A percentile compares a stretch with the other conserved stretches of the same genome.
phyloP scores from a whole-genome alignment of 2,888 invertebrate genomes.

The Parasteatoda lunata region DNA sequence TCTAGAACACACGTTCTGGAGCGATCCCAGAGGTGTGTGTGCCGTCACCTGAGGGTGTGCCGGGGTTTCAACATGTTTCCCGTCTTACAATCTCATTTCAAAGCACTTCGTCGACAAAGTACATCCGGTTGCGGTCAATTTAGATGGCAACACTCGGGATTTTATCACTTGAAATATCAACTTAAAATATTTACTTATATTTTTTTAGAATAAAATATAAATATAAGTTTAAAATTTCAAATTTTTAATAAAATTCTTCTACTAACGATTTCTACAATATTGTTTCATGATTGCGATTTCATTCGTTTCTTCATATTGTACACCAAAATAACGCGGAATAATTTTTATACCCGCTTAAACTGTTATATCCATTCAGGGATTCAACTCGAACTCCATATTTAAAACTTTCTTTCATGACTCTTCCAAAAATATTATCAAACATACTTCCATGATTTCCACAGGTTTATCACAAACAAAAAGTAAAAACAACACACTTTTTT shows the following conservation, averaged over 20 bases:
- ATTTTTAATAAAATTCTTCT: not conserved
- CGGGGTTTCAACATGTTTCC: not conserved
- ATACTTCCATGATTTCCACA: not conserved
- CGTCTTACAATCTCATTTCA: no score
- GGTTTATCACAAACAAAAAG: not conserved
- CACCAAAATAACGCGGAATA: not conserved
- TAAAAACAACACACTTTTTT: not conserved
- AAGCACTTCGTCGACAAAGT: not conserved
- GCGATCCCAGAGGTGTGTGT: not conserved
- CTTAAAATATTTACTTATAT: constrained; percentile 1
- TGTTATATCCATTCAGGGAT: not conserved
- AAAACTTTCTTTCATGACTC: not conserved
- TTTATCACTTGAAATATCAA: not conserved
- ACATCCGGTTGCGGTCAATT: constrained; percentile 1
- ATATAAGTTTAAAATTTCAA: not conserved
- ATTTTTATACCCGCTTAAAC: not conserved
- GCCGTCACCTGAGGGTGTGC: not conserved
- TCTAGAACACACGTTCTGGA: not conserved
- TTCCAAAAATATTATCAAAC: not conserved
- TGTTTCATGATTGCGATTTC: not conserved
- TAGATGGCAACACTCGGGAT: not conserved
- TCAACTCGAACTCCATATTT: not conserved
- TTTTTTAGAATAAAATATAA: not conserved
- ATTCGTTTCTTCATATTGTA: not conserved
- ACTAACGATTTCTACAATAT: not conserved